A percentile compares a stretch with the other conserved stretches of the same genome.
Conservation (phyloP, 2,797 vertebrate species). For the Danio aesculapii region DNA sequence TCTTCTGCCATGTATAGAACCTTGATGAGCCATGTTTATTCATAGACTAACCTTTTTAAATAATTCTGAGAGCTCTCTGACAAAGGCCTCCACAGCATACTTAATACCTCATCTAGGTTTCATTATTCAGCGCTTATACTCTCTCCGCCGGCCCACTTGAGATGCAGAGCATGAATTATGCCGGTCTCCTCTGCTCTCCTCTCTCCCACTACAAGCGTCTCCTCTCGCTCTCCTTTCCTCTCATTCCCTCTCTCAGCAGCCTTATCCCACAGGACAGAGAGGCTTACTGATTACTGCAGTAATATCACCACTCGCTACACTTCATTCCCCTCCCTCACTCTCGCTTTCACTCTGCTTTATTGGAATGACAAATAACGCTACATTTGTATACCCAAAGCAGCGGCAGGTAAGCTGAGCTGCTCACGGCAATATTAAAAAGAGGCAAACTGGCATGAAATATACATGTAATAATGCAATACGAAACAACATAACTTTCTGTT, state of each 20-base stretch:
- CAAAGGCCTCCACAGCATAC: conserved; percentile 93
- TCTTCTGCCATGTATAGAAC: conserved; percentile 89
- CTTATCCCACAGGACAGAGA: conserved; percentile 82
- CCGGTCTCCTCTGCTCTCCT: conserved; percentile 67
- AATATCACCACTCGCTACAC: conserved; percentile 58
- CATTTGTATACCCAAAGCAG: conserved; percentile 23
- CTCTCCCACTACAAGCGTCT: conserved; percentile 36
- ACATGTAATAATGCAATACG: no score
- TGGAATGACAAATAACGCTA: conserved; percentile 11
- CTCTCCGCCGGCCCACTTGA: conserved; percentile 83
- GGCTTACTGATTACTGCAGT: conserved; percentile 85
- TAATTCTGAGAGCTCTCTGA: conserved; percentile 96
- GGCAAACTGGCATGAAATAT: not conserved
- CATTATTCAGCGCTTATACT: conserved; percentile 93
- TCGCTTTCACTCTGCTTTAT: conserved; percentile 17
- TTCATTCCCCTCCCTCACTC: conserved; percentile 12
- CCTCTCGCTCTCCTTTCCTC: conserved; percentile 73
- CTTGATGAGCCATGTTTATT: conserved; percentile 99
- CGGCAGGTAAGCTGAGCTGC: not conserved
- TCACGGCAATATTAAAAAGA: not conserved
- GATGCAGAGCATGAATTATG: conserved; percentile 92
- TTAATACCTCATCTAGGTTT: conserved; percentile 94
- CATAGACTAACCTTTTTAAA: conserved; percentile 99
- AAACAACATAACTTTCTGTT: no score
- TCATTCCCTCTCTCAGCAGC: conserved; percentile 65